Evolutionary conservation across 1,140 invertebrate species (phyloP).

Genomic region (Subanguina moxae): DNA sequence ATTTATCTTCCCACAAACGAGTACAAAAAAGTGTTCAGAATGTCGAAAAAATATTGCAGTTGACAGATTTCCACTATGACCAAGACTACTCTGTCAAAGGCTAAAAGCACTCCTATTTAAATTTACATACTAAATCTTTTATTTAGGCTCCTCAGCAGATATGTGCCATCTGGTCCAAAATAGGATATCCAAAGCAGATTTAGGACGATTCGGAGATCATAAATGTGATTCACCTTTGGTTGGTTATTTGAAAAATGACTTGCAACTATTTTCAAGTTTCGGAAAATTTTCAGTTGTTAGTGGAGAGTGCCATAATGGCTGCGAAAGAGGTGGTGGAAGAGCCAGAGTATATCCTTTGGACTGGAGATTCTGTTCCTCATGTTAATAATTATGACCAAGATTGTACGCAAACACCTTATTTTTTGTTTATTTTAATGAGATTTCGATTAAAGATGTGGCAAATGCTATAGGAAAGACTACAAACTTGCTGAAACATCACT

Average conservation of each 20-base stretch:
- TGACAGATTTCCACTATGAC: constrained; percentile 2
- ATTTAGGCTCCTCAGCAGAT: neutral
- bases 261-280: no score
- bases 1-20: no score
- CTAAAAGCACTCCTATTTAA: neutral
- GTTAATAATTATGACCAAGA: constrained; percentile 33
- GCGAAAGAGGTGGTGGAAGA: constrained; percentile 25
- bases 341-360: constrained; percentile 53
- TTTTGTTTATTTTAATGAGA: neutral
- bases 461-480: constrained; percentile 40
- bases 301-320: neutral
- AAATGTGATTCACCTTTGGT: neutral
- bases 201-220: neutral
- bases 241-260: neutral
- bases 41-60: neutral
- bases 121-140: neutral
- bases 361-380: constrained; percentile 55
- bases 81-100: neutral
- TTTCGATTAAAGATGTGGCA: constrained; percentile 41
- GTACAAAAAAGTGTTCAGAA: no score
- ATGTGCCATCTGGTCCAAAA: neutral
- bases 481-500: constrained; percentile 14
- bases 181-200: neutral
- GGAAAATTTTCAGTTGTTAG: neutral
- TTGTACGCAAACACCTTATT: constrained; percentile 23